These are phyloP conservation scores for Streptopelia turtur DNA, from an alignment of 2,797 vertebrate genomes.

Conservation along the genomic window DNA sequence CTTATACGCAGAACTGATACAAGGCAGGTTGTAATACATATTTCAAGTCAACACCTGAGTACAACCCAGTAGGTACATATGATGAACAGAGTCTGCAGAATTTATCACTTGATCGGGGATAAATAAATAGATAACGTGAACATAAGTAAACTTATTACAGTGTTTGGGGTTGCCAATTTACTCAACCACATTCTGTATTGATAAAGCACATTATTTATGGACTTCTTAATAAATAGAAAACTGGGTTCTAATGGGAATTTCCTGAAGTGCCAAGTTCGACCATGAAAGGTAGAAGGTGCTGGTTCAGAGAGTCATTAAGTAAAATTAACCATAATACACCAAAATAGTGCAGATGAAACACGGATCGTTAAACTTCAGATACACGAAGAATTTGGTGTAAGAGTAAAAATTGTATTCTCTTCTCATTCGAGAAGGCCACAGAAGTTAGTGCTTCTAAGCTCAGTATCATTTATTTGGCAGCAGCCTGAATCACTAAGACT, in stretches of 20 bases:
- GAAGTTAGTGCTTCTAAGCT: background rate
- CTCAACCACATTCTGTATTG: background rate
- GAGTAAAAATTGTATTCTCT: background rate
- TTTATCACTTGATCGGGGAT: background rate
- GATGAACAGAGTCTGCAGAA: background rate
- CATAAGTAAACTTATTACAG: background rate
- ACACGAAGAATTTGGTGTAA: background rate
- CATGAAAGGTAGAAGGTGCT: background rate
- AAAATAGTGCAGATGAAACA: background rate
- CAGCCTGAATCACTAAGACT: background rate
- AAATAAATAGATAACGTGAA: background rate
- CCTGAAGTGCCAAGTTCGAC: background rate
- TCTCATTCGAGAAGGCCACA: background rate
- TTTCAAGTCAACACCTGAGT: background rate
- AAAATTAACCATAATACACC: background rate
- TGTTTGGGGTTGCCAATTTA: background rate
- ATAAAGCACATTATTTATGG: background rate
- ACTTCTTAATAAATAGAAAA: background rate
- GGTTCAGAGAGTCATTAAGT: background rate
- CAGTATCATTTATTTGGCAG: background rate
- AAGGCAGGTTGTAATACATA: fast-evolving
- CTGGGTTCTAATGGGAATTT: background rate
- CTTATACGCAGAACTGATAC: background rate
- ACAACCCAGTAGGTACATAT: background rate
- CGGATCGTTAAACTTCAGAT: background rate